phyloP scores from a whole-genome alignment of 64 coral and sea anemone species.

The Anthopleura sola region DNA sequence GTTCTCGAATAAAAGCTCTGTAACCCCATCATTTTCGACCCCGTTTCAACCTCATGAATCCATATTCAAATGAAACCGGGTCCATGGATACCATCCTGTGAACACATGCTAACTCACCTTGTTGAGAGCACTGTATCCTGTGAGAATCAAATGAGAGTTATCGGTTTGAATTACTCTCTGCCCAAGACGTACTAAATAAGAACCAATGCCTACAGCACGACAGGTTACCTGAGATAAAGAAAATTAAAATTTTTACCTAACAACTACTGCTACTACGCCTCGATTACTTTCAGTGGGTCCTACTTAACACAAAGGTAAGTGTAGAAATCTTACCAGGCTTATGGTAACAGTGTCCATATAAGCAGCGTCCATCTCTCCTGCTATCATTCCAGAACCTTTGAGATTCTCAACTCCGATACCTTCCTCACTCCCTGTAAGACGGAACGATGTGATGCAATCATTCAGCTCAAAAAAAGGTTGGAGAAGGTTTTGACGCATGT shows the following conservation, averaged over 20 bases:
- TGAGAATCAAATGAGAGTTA: conserved; percentile 89
- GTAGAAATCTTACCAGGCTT: conserved; percentile 64
- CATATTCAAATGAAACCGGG: too few relatives aligned
- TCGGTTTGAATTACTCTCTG: conserved; percentile 92
- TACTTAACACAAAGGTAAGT: too few relatives aligned
- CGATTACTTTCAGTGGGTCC: too few relatives aligned
- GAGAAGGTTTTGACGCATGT: too few relatives aligned
- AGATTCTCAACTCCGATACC: conserved; percentile 92
- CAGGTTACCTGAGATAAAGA: conserved; percentile 64
- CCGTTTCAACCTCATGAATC: too few relatives aligned
- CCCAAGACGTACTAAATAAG: conserved; percentile 78
- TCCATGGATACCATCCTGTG: too few relatives aligned
- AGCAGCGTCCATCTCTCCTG: conserved; percentile 91
- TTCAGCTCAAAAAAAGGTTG: too few relatives aligned
- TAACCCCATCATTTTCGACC: too few relatives aligned
- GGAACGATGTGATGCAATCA: background rate
- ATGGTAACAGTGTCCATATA: conserved; percentile 89
- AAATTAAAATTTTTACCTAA: background rate
- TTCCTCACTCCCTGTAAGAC: conserved; percentile 83
- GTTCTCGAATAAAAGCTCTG: too few relatives aligned
- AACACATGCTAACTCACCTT: conserved; percentile 38
- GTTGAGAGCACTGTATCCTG: conserved; percentile 80
- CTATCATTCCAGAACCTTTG: conserved; percentile 95
- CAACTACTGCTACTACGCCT: too few relatives aligned
- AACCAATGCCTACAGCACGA: conserved; percentile 87